Evolutionary conservation across 1,140 invertebrate genomes (phyloP), one percentile per base, ranked within the genome.

Genomic region (Ceratitis capitata): DNA sequence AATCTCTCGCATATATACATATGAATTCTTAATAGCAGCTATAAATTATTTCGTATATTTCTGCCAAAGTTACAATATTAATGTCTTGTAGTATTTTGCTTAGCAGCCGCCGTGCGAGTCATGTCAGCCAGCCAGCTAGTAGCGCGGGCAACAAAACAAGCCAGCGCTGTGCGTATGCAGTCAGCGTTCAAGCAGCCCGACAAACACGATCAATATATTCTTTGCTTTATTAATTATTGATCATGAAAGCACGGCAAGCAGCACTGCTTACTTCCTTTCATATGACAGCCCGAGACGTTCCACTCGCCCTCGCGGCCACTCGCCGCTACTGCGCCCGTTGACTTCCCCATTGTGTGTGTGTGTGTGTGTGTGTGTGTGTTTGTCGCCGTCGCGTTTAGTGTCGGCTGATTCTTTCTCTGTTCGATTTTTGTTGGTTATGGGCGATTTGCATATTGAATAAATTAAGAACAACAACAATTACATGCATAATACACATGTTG

Each of bases 141-240:
- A 74, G 51, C 39, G n/a, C 19, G 42, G 45, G 39, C 69, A 14
- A 19, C 14, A 10, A 35, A 42, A 3, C 26, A 35, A 42, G 39
- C n/a, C 56, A 61, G 12, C 19, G 12, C 12, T 19, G n/a, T 39
- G 26, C 42, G 64, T 9, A 35, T 26, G 39, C 39, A 42, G 49
- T 1, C 49, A 74, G 39, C 35, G 5, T 0, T 29, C 64, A 45
- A 23, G 69, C 69, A 45, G 39, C 69, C n/a, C 69, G 39, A 26
- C 69, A 78, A 78, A 78, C 69, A 78, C 69, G 69, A 78, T 78
- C 69, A 78, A 78, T 78, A 78, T 78, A 78, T 78, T 78, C 42
- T 47, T 78, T 45, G 69, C 69, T 78, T 78, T 78, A 78, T 78
- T 78, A 78, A 78, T 78, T 78, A 78, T 78, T 78, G 69, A 78